phyloP scores from a whole-genome alignment of 92 coral and sea anemone genomes.

The Actinostola sp. region DNA sequence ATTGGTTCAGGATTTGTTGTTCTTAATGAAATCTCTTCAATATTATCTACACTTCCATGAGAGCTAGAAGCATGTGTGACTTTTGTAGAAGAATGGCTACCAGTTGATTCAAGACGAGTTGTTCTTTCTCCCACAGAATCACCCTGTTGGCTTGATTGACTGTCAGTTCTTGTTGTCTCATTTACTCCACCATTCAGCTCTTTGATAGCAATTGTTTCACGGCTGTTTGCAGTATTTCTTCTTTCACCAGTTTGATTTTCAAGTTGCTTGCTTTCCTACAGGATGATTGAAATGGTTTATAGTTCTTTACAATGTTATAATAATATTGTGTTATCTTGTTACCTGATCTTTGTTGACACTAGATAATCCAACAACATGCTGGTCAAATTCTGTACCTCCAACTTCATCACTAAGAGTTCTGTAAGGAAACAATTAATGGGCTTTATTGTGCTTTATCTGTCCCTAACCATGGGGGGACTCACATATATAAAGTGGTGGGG shows the following conservation, averaged over 20 bases:
- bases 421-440: neutral
- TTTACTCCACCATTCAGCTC: constrained; percentile 6
- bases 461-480: too few relatives aligned
- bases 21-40: neutral
- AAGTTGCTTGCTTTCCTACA: too few relatives aligned
- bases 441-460: too few relatives aligned
- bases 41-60: neutral
- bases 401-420: constrained; percentile 29
- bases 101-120: constrained; percentile 1
- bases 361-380: constrained; percentile 21
- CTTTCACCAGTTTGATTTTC: constrained; percentile 1
- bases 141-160: constrained; percentile 19
- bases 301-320: neutral
- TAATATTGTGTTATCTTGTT: neutral
- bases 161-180: constrained; percentile 7
- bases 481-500: too few relatives aligned
- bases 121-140: constrained; percentile 1
- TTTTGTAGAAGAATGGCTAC: neutral
- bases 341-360: neutral
- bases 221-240: constrained; percentile 18
- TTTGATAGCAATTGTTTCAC: neutral
- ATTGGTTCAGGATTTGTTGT: constrained; percentile 4
- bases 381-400: constrained; percentile 16
- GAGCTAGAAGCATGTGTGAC: neutral
- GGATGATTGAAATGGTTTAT: too few relatives aligned